Conservation (phyloP, 2,797 vertebrate genomes). For the Falco novaeseelandiae region DNA sequence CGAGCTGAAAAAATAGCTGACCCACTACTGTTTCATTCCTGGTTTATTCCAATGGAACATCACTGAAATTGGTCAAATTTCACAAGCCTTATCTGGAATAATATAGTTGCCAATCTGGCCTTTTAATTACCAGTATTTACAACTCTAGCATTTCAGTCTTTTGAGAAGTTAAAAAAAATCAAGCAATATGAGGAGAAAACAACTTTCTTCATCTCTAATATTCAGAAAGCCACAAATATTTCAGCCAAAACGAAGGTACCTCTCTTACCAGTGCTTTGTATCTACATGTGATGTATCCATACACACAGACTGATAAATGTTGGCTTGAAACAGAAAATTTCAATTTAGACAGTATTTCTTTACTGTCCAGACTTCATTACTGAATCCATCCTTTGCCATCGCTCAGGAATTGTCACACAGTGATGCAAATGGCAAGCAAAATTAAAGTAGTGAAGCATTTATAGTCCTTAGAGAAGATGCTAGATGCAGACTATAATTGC, state of each 20-base stretch:
- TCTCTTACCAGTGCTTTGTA: background rate
- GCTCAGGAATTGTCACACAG: background rate
- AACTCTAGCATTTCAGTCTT: background rate
- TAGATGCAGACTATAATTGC: slow-evolving; percentile 44
- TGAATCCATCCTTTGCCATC: background rate
- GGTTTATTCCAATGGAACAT: background rate
- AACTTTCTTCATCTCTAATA: background rate
- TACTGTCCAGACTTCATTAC: background rate
- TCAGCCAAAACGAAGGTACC: background rate
- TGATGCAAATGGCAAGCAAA: slow-evolving; percentile 36
- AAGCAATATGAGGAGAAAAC: background rate
- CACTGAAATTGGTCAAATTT: background rate
- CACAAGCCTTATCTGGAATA: background rate
- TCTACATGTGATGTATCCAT: background rate
- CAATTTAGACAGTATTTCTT: background rate
- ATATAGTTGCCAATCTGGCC: background rate
- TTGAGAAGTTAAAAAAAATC: background rate
- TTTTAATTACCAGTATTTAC: background rate
- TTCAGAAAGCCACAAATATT: background rate
- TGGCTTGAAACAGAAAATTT: slow-evolving; percentile 1
- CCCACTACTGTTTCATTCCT: background rate
- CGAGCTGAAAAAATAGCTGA: background rate
- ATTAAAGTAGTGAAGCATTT: slow-evolving; percentile 36
- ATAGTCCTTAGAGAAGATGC: slow-evolving; percentile 30
- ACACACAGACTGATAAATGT: background rate